phyloP scores from a whole-genome alignment of 2,113 vertebrate species.

The Cyanistes caeruleus region DNA sequence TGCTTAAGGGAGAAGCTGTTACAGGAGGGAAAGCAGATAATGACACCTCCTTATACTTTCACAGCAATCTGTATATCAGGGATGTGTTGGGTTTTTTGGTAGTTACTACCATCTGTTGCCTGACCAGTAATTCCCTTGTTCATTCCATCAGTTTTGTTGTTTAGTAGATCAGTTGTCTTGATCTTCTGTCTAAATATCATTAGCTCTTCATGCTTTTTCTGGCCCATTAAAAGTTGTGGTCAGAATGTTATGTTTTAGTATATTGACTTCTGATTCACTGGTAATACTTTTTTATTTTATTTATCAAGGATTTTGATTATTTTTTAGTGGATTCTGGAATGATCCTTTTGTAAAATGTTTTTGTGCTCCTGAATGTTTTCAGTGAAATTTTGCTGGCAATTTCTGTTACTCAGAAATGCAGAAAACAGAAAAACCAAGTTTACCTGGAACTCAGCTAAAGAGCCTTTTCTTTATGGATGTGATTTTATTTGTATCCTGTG shows the following conservation, averaged over 20 bases:
- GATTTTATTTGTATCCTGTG: background rate
- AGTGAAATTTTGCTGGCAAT: rapidly evolving
- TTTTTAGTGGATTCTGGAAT: background rate
- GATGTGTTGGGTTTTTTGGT: background rate
- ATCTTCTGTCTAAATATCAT: background rate
- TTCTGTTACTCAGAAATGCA: background rate
- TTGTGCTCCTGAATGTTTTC: background rate
- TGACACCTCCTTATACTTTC: background rate
- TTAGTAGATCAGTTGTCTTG: background rate
- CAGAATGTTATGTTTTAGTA: background rate
- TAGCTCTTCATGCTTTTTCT: background rate
- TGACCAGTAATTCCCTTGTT: background rate
- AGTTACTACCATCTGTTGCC: background rate
- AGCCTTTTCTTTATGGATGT: background rate
- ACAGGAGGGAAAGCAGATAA: background rate
- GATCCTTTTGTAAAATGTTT: background rate
- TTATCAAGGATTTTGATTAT: background rate
- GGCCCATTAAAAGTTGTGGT: background rate
- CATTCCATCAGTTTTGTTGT: background rate
- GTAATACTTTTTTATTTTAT: background rate
- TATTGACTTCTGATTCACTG: background rate
- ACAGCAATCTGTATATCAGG: background rate
- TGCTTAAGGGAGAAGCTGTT: background rate
- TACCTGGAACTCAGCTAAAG: background rate
- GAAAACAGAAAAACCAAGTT: background rate